These are phyloP conservation scores for Turnix velox DNA, from an alignment of 2,113 vertebrate species.

Conservation along the genomic window DNA sequence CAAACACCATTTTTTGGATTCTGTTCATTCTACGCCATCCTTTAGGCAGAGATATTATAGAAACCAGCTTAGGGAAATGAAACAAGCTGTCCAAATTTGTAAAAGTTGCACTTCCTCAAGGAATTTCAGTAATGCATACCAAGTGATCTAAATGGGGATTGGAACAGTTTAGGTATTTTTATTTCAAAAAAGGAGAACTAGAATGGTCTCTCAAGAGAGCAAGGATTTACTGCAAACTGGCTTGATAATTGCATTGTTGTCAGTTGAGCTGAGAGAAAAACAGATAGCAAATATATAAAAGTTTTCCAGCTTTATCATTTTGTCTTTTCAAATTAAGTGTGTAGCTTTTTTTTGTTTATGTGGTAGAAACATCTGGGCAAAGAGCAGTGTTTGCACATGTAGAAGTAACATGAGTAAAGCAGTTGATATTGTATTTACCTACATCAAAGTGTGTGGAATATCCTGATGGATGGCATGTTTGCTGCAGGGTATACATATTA, in stretches of 20 bases:
- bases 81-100: conserved; percentile 42
- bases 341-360: not conserved
- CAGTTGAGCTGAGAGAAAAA: not conserved
- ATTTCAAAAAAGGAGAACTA: not conserved
- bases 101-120: conserved; percentile 57
- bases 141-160: conserved; percentile 41
- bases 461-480: not conserved
- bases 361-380: not conserved
- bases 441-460: not conserved
- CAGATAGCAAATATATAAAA: not conserved
- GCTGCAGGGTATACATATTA: not conserved
- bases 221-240: not conserved
- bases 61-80: conserved; percentile 44
- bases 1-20: not conserved
- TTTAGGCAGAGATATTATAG: not conserved
- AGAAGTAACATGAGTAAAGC: not conserved
- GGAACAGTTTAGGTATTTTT: not conserved
- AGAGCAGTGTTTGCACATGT: not conserved
- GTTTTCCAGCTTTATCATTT: not conserved
- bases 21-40: rapidly evolving
- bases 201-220: not conserved
- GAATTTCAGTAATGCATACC: conserved; percentile 48
- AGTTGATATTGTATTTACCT: not conserved
- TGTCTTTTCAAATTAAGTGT: not conserved
- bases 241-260: not conserved